Evolutionary conservation across 2,113 vertebrate species (phyloP), one percentile per base, ranked within the genome.

Genomic region (Caracal caracal): DNA sequence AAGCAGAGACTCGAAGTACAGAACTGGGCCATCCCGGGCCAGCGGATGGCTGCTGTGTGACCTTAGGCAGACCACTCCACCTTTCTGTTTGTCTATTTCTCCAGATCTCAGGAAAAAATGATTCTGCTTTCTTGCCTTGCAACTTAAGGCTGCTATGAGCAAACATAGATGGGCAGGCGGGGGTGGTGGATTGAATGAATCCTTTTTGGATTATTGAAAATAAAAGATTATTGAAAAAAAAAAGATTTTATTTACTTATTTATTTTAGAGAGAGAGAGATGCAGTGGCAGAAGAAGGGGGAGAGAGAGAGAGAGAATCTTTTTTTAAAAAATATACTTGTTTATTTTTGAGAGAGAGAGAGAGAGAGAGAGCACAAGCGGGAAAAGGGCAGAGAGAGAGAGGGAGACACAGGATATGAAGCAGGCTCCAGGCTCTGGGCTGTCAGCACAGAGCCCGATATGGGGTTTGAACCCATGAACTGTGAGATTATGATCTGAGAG

Each of bases 161-260:
- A 78, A 78, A 66, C 3, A 10, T 0, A 22, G 26, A 8, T 0
- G 24, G 26, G 3, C 20, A n/a, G 12, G 15, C 0, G 2, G 30
- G 37, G 12, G 24, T 10, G 5, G 15, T n/a, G 3, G n/a, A 24
- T 3, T 33, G 13, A 30, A 12, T 35, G 73, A 40, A 19, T 37
- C 5, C 16, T 83, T 93, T 82, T 20, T 35, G 7, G 65, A 85
- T 37, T n/a, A 70, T 24, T 78, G 43, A 68, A 83, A 79, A 88
- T 40, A 56, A 66, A 84, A 66, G 33, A 80, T 37, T n/a, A 70
- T 24, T 78, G 43, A 68, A 83, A 79, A 88, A n/a, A 56, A 66
- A 84, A 66, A 26, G 71, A 40, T 92, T 20, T 71, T 70, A 35
- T 35, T 59, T 59, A 5, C 78, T 68, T 93, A 70, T 35, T 70